These are phyloP conservation scores for Digitonthophagus gazella DNA, from an alignment of 2,888 invertebrate species.

Conservation along the genomic window DNA sequence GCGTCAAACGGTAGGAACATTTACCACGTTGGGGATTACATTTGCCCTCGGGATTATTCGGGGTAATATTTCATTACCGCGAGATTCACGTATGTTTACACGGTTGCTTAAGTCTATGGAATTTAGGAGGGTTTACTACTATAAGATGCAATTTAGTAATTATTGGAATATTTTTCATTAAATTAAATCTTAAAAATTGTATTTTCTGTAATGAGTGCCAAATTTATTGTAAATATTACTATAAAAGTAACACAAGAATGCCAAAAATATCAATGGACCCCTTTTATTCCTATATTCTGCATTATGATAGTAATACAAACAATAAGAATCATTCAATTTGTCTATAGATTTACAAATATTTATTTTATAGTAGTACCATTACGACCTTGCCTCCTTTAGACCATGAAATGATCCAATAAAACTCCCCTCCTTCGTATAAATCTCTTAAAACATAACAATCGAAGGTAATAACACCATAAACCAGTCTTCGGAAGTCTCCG, in stretches of 20 bases:
- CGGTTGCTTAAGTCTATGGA: not conserved
- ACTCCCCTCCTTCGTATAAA: slow-evolving; percentile 39
- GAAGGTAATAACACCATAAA: slow-evolving; percentile 52
- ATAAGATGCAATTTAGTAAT: too few species aligned
- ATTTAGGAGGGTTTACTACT: not conserved
- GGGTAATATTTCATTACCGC: not conserved
- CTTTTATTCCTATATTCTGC: too few species aligned
- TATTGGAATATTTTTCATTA: too few species aligned
- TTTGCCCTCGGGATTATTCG: not conserved
- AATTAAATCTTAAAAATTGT: too few species aligned
- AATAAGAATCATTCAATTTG: too few species aligned
- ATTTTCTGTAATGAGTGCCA: too few species aligned
- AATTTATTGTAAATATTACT: too few species aligned
- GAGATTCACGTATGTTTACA: not conserved
- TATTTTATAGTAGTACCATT: not conserved
- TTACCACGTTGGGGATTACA: not conserved
- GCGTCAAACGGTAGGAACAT: not conserved
- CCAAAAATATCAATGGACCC: too few species aligned
- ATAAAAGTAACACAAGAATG: too few species aligned
- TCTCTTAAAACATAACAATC: slow-evolving; percentile 50
- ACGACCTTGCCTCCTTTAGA: not conserved
- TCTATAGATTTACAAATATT: too few species aligned
- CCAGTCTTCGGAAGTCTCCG: slow-evolving; percentile 42
- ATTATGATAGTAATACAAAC: too few species aligned
- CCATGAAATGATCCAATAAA: slow-evolving; percentile 28